Conservation (phyloP, 2,888 invertebrate species). For the Zonitis immaculata region DNA sequence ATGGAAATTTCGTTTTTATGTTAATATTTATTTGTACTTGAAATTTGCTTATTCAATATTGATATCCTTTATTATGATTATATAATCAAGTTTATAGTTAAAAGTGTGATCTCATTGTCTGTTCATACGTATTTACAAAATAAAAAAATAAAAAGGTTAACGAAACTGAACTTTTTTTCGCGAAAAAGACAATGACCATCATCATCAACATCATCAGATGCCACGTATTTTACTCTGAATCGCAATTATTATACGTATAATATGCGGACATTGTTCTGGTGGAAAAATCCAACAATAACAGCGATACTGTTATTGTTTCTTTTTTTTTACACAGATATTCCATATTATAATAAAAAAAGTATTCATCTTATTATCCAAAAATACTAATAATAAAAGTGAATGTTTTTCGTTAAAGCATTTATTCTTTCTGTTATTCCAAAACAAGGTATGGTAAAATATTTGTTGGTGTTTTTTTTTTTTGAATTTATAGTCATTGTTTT, state of each 20-base stretch:
- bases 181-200: constrained; percentile 1
- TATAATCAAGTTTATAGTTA: background rate
- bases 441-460: too few species aligned
- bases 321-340: too few species aligned
- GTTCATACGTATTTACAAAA: background rate
- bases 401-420: too few species aligned
- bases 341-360: background rate
- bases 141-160: constrained; percentile 12
- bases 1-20: too few species aligned
- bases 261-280: background rate
- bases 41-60: too few species aligned
- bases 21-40: too few species aligned
- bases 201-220: background rate
- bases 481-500: too few species aligned
- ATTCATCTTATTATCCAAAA: constrained; percentile 17
- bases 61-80: background rate
- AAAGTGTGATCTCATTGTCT: constrained; percentile 1
- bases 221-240: constrained; percentile 1
- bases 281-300: constrained; percentile 6
- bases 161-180: constrained; percentile 16
- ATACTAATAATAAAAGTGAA: too few species aligned
- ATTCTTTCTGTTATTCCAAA: too few species aligned
- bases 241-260: too few species aligned
- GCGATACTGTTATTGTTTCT: background rate
- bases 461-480: background rate